Evolutionary conservation across 64 coral and sea anemone species (phyloP), one percentile per base, ranked within the genome.

Genomic region (Catalaphyllia jardinei): DNA sequence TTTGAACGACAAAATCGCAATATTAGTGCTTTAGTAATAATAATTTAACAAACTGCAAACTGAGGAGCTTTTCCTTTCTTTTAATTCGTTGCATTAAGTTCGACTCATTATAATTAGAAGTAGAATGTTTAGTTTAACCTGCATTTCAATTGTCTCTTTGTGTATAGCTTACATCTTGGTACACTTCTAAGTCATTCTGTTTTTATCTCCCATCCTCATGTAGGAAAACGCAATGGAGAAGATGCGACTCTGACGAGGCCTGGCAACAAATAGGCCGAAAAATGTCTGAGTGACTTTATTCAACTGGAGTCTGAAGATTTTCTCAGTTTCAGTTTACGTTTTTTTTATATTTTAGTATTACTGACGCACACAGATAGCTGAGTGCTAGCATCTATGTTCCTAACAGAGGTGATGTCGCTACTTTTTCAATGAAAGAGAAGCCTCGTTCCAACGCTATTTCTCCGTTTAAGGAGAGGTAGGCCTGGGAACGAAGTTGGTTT

Each of bases 231-330:
- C 19, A 16, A 57, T 14, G 42, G 62, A n/a, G 6, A 25, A 51
- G 33, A 67, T 29, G 12, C 24, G 35, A 50, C 67, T 85, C 33
- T 24, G 81, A 85, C 81, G 81, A 85, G 60, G 81, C 81, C 81
- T 71, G 20, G 22, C 46, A 5, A 71, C 19, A 51, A 46, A 12
- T 4, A 8, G 62, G 62, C 63, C 8, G 63, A 85, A 69, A 85
- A 51, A n/a, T 69, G 65, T 69, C 65, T 25, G 65, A 46, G 42
- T 17, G 6, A 38, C 19, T 31, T 14, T 8, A 24, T 14, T 12
- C 60, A 0, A 20, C 17, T 24, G 79, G 62, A 62, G 57, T 51
- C 38, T 77, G 35, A 24, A 22, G 22, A 77, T 77, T 42, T 57
- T 24, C 74, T n/a, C 39, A 42, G 39, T 50, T n/a, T 49, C 8